Base-by-base conservation (phyloP, 2,113 vertebrate species). In the Coptodon rendalli region DNA sequence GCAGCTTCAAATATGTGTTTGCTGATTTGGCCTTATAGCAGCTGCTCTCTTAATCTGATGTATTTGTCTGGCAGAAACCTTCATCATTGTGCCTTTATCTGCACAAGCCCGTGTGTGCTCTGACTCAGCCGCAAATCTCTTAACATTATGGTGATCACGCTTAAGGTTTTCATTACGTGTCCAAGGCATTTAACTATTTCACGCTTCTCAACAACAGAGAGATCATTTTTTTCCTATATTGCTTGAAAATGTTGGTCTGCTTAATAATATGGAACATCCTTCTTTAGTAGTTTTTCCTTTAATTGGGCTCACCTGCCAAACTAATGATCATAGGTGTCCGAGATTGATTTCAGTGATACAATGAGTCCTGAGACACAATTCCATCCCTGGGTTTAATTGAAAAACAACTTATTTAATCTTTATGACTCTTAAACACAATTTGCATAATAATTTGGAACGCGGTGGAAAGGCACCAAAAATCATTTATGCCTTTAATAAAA, bases 41-140 rank as follows among this genome's bases (percentile, higher is more conserved):
- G 24, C 54, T 57, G 24, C 54, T 57, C 54, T 27, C 12, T 57
- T 57, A 57, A 14, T 57, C 53, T 54, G 12, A 8, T 3, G 12
- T 1, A 57, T 57, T 57, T 57, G 12, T 57, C 4, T 57, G 22
- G 4, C 54, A 57, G 54, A 57, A 27, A 57, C 24, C 24, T 14
- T 27, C 54, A 0, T 57, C 24, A 8, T 57, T 57, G 54, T 14
- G 54, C 24, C 24, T 57, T 14, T 14, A 57, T 57, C 54, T 8
- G 12, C 54, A 57, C 0, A 0, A 57, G 0, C 12, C 24, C 6
- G 0, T 29, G 54, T 57, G 54, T 29, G 54, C 24, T 27, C 24
- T 57, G 24, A 8, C 54, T 57, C 54, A 57, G 24, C 56, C 56
- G 16, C 24, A 59, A 3, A 59, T 59, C 56, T 16, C 24, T 16